A percentile compares a stretch with the other conserved stretches of the same genome.
phyloP scores from a whole-genome alignment of 2,113 vertebrate species.

The Noctilio leporinus region DNA sequence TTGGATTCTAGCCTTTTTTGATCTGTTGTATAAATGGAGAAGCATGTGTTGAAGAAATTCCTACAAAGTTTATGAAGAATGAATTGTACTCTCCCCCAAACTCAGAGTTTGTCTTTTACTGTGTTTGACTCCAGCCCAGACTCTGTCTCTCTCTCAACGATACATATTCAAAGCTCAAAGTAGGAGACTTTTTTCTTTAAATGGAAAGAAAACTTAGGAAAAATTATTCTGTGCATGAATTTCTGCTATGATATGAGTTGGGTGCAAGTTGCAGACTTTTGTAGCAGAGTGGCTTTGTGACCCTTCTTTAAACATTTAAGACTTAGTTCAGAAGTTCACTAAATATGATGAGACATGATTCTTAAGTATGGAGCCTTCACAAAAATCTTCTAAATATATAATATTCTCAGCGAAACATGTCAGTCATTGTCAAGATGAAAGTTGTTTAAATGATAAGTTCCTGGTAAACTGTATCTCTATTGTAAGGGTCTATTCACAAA shows the following conservation, averaged over 20 bases:
- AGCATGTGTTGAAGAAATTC: conserved; percentile 74
- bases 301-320: conserved; percentile 87
- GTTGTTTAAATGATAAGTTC: conserved; percentile 79
- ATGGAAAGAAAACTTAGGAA: conserved; percentile 69
- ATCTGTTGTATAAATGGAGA: conserved; percentile 81
- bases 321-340: conserved; percentile 84
- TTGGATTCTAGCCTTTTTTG: conserved; percentile 82
- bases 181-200: conserved; percentile 30
- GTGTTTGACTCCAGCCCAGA: conserved; percentile 45
- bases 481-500: conserved; percentile 74
- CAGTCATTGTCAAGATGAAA: conserved; percentile 84
- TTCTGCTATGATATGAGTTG: conserved; percentile 76
- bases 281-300: conserved; percentile 78
- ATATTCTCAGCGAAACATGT: conserved; percentile 79
- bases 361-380: conserved; percentile 77
- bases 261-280: conserved; percentile 76
- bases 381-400: conserved; percentile 84
- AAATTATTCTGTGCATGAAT: conserved; percentile 78
- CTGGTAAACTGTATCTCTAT: conserved; percentile 76
- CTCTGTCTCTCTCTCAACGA: conserved; percentile 60
- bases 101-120: conserved; percentile 62
- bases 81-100: background rate
- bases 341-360: conserved; percentile 77
- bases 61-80: conserved; percentile 74
- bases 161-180: conserved; percentile 77